Percentiles rank a stretch among this genome's conserved stretches.
These are phyloP conservation scores for Gymnocheta viridis DNA, from an alignment of 2,888 invertebrate species.

Conservation along the genomic window DNA sequence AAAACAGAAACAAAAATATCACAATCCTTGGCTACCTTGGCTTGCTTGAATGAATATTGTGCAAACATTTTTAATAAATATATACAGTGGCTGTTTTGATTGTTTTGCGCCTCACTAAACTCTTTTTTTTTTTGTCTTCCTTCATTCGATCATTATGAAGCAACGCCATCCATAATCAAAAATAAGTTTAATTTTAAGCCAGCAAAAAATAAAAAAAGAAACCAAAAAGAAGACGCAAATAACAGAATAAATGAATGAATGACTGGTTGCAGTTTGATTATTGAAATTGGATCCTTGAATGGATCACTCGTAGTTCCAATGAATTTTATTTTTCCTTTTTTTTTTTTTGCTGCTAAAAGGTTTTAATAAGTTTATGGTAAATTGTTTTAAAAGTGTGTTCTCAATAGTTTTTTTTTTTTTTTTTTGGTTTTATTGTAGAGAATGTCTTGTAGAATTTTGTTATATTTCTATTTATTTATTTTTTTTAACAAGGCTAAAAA, in stretches of 20 bases:
- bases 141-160: slow-evolving; percentile 52
- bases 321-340: slow-evolving; percentile 29
- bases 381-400: slow-evolving; percentile 17
- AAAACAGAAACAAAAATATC: slow-evolving; percentile 3
- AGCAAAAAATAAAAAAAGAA: neutral
- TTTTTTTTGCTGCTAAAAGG: slow-evolving; percentile 23
- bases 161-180: slow-evolving; percentile 54
- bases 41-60: slow-evolving; percentile 55
- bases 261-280: slow-evolving; percentile 66
- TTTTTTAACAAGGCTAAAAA: slow-evolving; percentile 39
- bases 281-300: slow-evolving; percentile 72
- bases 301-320: slow-evolving; percentile 68
- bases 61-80: slow-evolving; percentile 56
- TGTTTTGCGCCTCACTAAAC: slow-evolving; percentile 65
- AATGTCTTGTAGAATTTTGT: neutral
- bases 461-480: slow-evolving; percentile 16
- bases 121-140: slow-evolving; percentile 21
- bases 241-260: slow-evolving; percentile 68
- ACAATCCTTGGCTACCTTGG: slow-evolving; percentile 50
- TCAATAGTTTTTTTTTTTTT: neutral
- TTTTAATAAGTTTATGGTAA: slow-evolving; percentile 37
- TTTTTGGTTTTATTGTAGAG: neutral
- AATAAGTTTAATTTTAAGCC: slow-evolving; percentile 43
- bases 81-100: slow-evolving; percentile 64
- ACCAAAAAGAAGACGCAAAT: slow-evolving; percentile 19